A percentile compares a stretch with the other conserved stretches of the same genome.
phyloP scores from a whole-genome alignment of 2,888 invertebrate genomes.

The Baronia brevicornis region DNA sequence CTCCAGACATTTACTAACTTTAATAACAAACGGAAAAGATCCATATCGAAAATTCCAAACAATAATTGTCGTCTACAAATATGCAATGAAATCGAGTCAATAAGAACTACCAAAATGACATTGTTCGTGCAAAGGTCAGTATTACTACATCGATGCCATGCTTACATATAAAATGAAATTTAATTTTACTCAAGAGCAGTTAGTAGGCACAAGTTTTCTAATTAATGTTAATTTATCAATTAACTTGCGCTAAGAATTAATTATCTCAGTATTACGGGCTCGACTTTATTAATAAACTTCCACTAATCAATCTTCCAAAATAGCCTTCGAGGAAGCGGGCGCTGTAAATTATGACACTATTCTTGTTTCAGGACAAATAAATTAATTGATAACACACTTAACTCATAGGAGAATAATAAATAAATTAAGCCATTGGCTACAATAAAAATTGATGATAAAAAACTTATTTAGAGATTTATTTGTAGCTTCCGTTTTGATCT shows the following conservation, averaged over 20 bases:
- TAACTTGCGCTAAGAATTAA: slow-evolving; percentile 71
- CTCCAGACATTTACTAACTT: slow-evolving; percentile 2
- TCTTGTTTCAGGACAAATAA: slow-evolving; percentile 7
- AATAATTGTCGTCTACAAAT: too few relatives aligned
- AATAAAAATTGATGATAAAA: slow-evolving; percentile 2
- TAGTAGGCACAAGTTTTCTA: slow-evolving; percentile 52
- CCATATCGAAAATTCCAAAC: too few relatives aligned
- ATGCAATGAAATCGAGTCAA: slow-evolving; percentile 8
- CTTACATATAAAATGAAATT: slow-evolving; percentile 24
- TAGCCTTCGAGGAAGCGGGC: slow-evolving; percentile 21
- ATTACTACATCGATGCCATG: slow-evolving; percentile 8
- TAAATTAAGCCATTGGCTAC: slow-evolving; percentile 4
- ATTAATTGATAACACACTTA: slow-evolving; percentile 13
- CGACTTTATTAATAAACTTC: slow-evolving; percentile 70
- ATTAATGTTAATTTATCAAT: slow-evolving; percentile 72
- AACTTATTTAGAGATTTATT: slow-evolving; percentile 3
- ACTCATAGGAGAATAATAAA: slow-evolving; percentile 9
- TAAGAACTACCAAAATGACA: too few relatives aligned
- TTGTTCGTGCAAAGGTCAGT: slow-evolving; percentile 2
- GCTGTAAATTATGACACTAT: slow-evolving; percentile 12
- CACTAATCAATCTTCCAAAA: slow-evolving; percentile 65
- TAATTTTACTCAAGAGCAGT: slow-evolving; percentile 19
- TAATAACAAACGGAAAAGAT: neutral
- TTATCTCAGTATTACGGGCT: slow-evolving; percentile 66
- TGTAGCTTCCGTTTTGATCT: slow-evolving; percentile 11